These are phyloP conservation scores for Rhabdomys pumilio DNA, from an alignment of 2,797 vertebrate genomes.

Conservation along the genomic window DNA sequence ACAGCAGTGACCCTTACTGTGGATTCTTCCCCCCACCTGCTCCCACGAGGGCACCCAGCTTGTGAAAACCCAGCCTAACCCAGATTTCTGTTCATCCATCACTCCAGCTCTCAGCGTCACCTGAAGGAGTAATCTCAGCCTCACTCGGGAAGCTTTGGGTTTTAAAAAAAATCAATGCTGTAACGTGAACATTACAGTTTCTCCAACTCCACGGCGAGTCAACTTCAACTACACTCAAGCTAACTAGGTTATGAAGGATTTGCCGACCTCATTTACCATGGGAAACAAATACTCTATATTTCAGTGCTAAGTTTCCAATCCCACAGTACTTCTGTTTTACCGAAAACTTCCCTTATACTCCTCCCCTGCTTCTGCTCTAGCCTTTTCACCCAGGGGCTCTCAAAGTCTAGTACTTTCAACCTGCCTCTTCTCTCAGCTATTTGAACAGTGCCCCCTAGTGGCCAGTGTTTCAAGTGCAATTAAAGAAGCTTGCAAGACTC, in stretches of 20 bases:
- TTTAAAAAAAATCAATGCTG: not conserved
- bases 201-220: not conserved
- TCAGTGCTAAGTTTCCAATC: not conserved
- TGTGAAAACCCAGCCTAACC: not conserved
- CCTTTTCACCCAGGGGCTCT: not conserved
- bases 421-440: not conserved
- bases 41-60: not conserved
- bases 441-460: constrained; percentile 57
- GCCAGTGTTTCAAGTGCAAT: constrained; percentile 41
- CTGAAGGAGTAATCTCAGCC: not conserved
- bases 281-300: not conserved
- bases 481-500: not conserved
- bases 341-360: not conserved
- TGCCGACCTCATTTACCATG: not conserved
- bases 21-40: not conserved
- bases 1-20: not conserved
- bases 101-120: not conserved
- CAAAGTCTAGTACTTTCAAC: not conserved
- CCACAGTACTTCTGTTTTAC: not conserved
- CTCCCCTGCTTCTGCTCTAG: not conserved
- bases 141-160: not conserved
- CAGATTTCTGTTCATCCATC: constrained; percentile 17
- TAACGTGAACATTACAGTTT: not conserved
- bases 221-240: not conserved
- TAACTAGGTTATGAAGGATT: not conserved